phyloP scores from a whole-genome alignment of 2,113 vertebrate genomes.

The Synchiropus splendidus region DNA sequence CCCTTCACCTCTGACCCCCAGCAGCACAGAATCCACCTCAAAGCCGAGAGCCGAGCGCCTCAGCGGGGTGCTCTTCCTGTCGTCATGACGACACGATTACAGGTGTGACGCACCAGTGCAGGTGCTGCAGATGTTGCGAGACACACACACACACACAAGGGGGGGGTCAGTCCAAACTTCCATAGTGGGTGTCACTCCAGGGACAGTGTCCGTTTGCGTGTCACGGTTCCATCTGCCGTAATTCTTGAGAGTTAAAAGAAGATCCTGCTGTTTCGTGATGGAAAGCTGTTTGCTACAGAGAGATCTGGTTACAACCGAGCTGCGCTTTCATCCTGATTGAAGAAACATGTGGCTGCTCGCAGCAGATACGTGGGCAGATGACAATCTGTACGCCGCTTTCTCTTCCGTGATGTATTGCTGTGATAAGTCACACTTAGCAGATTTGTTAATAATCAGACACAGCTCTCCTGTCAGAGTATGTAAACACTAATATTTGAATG shows the following conservation, averaged over 20 bases:
- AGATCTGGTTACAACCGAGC: slow-evolving; percentile 67
- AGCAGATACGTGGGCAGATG: slow-evolving; percentile 31
- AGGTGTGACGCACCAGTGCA: slow-evolving; percentile 30
- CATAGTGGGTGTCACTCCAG: slow-evolving; percentile 6
- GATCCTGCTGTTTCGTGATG: slow-evolving; percentile 68
- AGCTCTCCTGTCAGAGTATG: too few species aligned
- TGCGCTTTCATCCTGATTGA: slow-evolving; percentile 73
- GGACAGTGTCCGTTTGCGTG: slow-evolving; percentile 50
- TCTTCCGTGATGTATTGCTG: slow-evolving; percentile 2
- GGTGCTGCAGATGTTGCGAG: slow-evolving; percentile 35
- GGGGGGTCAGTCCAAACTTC: not conserved
- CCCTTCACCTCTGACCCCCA: slow-evolving; percentile 52
- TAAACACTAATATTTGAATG: too few species aligned
- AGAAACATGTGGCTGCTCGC: slow-evolving; percentile 63
- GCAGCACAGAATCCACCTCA: slow-evolving; percentile 41
- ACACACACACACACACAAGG: not conserved
- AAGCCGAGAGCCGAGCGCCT: slow-evolving; percentile 21
- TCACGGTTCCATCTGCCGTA: slow-evolving; percentile 60
- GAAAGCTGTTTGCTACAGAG: slow-evolving; percentile 64
- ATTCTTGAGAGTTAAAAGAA: slow-evolving; percentile 58
- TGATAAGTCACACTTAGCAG: too few species aligned
- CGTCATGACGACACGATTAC: slow-evolving; percentile 8
- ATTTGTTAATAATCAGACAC: too few species aligned
- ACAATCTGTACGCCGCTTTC: slow-evolving; percentile 20
- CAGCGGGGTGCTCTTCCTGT: slow-evolving; percentile 25